phyloP scores from a whole-genome alignment of 2,797 vertebrate genomes.

The Acestrorhynchus altus region DNA sequence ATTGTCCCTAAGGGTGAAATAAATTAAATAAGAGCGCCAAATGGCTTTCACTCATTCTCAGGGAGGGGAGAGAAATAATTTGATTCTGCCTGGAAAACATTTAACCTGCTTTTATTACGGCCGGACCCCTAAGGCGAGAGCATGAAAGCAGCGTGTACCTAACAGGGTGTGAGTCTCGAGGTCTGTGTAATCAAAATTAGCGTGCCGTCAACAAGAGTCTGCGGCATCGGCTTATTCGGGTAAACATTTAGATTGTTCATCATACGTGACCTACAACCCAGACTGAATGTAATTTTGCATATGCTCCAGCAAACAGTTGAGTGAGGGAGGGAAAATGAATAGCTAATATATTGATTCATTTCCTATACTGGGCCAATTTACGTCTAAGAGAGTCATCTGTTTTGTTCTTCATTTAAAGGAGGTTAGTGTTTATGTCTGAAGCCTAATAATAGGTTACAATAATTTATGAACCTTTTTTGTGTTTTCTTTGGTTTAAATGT shows the following conservation, averaged over 20 bases:
- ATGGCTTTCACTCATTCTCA: constrained; percentile 72
- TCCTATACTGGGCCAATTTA: constrained; percentile 39
- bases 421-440: constrained; percentile 31
- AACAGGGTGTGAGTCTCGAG: background rate
- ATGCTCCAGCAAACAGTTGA: constrained; percentile 22
- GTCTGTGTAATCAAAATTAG: constrained; percentile 25
- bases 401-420: constrained; percentile 44
- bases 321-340: constrained; percentile 30
- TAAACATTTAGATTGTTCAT: background rate
- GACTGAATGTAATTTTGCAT: background rate
- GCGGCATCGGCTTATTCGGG: background rate
- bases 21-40: constrained; percentile 76
- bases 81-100: constrained; percentile 70
- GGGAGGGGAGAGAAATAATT: constrained; percentile 69
- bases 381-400: constrained; percentile 42
- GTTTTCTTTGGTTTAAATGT: constrained; percentile 55
- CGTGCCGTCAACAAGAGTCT: background rate
- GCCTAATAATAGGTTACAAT: constrained; percentile 36
- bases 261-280: background rate
- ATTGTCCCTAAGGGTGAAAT: constrained; percentile 65
- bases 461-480: constrained; percentile 43
- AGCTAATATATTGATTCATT: constrained; percentile 34
- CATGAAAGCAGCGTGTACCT: constrained; percentile 28
- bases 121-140: constrained; percentile 58
- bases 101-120: constrained; percentile 70